Percentiles rank a stretch among this genome's conserved stretches.
These are phyloP conservation scores for Vulpes vulpes DNA, from an alignment of 2,113 vertebrate species.

Conservation along the genomic window DNA sequence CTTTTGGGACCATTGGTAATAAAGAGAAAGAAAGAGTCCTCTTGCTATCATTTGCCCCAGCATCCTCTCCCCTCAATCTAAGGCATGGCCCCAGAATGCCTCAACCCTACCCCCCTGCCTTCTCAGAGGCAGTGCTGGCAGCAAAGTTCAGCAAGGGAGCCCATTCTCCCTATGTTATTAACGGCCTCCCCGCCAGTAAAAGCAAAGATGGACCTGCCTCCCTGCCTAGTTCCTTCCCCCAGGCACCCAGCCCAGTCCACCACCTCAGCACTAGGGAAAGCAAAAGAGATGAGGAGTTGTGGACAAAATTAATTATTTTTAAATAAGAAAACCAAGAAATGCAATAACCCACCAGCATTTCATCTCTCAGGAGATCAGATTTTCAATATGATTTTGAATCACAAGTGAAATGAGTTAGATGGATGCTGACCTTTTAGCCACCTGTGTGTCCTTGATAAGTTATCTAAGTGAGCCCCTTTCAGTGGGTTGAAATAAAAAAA, in stretches of 20 bases:
- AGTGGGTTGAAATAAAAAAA: neutral
- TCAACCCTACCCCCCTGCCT: rapidly evolving
- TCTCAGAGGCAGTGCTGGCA: neutral
- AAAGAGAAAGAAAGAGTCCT: neutral
- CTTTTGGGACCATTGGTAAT: neutral
- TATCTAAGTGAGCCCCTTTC: neutral
- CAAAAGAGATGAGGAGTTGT: neutral
- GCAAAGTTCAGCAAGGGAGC: neutral
- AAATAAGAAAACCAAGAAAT: constrained; percentile 61
- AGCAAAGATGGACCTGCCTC: neutral
- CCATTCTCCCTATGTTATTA: neutral
- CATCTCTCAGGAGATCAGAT: constrained; percentile 4
- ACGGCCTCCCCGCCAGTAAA: neutral
- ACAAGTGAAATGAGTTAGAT: constrained; percentile 32
- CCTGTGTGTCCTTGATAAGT: neutral
- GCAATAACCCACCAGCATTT: constrained; percentile 15
- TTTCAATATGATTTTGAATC: constrained; percentile 19
- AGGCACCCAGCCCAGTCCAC: neutral
- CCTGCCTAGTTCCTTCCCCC: neutral
- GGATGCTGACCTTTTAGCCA: constrained; percentile 8
- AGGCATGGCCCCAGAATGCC: neutral
- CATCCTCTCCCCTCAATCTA: neutral
- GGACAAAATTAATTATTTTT: constrained; percentile 48
- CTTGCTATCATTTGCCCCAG: neutral
- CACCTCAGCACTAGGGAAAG: neutral